Percentiles rank a stretch among this genome's conserved stretches.
phyloP scores from a whole-genome alignment of 2,113 vertebrate genomes.

The Spea bombifrons region DNA sequence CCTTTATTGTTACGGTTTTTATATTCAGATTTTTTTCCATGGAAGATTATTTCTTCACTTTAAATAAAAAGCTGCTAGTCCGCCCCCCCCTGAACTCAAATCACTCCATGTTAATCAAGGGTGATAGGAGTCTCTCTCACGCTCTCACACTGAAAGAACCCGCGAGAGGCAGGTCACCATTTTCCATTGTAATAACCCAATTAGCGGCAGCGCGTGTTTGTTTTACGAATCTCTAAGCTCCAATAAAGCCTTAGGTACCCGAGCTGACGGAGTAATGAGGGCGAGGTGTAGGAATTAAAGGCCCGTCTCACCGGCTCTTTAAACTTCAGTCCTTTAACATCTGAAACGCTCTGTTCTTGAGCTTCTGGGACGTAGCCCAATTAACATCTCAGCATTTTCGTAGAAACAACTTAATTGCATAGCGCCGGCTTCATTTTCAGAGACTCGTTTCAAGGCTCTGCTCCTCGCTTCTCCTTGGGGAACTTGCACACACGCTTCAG shows the following conservation, averaged over 20 bases:
- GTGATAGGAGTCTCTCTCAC: background rate
- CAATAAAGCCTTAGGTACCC: constrained; percentile 79
- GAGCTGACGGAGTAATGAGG: constrained; percentile 81
- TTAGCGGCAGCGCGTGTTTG: constrained; percentile 81
- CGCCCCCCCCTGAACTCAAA: background rate
- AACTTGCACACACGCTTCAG: constrained; percentile 28
- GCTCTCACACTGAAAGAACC: background rate
- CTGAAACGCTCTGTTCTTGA: constrained; percentile 80
- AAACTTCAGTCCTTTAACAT: constrained; percentile 85
- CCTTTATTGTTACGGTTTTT: too few species aligned
- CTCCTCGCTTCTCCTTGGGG: constrained; percentile 35
- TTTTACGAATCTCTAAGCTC: constrained; percentile 85
- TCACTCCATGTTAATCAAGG: background rate
- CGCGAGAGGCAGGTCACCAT: constrained; percentile 58
- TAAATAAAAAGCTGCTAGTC: background rate
- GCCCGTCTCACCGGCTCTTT: constrained; percentile 68
- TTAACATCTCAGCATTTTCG: constrained; percentile 86
- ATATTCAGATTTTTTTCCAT: background rate
- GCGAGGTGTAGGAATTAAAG: constrained; percentile 84
- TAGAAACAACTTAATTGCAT: constrained; percentile 84
- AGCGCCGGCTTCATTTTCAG: constrained; percentile 78
- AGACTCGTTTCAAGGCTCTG: constrained; percentile 79
- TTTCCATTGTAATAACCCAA: constrained; percentile 83
- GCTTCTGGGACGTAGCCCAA: constrained; percentile 84
- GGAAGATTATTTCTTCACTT: background rate